Conservation (phyloP, 2,113 vertebrate species). For the Taxidea taxus region DNA sequence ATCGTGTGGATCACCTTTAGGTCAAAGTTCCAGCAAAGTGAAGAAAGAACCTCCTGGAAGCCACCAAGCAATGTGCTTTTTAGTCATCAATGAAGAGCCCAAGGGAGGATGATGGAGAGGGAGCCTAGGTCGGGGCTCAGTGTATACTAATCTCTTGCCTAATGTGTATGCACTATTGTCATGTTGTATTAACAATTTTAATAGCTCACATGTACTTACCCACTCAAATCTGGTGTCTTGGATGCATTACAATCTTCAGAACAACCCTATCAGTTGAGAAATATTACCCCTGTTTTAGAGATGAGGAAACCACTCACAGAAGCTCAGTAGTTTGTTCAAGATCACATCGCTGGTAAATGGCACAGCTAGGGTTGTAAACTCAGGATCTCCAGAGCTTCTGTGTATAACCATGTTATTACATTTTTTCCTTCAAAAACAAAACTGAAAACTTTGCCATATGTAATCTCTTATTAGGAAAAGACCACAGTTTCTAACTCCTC, state of each 20-base stretch:
- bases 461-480: not conserved
- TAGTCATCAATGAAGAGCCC: not conserved
- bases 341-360: not conserved
- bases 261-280: not conserved
- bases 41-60: slow-evolving; percentile 2
- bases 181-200: not conserved
- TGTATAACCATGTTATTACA: not conserved
- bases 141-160: slow-evolving; percentile 12
- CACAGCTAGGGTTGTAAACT: not conserved
- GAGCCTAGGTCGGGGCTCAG: not conserved
- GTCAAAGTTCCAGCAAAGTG: slow-evolving; percentile 28
- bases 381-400: not conserved
- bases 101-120: not conserved
- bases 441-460: not conserved
- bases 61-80: not conserved
- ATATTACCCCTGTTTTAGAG: slow-evolving; percentile 1
- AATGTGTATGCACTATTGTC: not conserved
- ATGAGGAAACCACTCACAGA: not conserved
- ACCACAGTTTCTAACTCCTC: not conserved
- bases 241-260: slow-evolving; percentile 11
- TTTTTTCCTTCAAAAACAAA: slow-evolving; percentile 26
- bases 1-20: slow-evolving; percentile 29
- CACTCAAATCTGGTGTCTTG: not conserved
- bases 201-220: not conserved
- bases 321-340: slow-evolving; percentile 11